Percentiles rank a stretch among this genome's conserved stretches.
These are phyloP conservation scores for Pogoniulus pusillus DNA, from an alignment of 2,797 vertebrate species.

Conservation along the genomic window DNA sequence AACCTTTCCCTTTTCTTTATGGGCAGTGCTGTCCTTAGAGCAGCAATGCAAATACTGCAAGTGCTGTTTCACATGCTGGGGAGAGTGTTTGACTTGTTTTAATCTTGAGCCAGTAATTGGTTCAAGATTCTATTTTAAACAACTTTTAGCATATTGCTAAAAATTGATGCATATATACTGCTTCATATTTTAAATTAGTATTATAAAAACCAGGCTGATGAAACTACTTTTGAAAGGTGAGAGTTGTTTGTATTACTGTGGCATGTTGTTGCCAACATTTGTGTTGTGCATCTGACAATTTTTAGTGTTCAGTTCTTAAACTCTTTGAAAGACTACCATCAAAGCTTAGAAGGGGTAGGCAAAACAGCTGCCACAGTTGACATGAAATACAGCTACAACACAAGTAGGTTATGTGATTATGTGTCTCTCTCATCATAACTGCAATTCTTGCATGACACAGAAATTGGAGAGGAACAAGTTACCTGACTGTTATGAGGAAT, in stretches of 20 bases:
- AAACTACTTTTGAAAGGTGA: not conserved
- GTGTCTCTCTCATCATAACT: not conserved
- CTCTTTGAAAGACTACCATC: not conserved
- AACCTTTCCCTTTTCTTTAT: not conserved
- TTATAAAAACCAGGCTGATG: not conserved
- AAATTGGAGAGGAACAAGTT: not conserved
- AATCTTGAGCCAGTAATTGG: not conserved
- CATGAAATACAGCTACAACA: not conserved
- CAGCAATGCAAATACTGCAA: not conserved
- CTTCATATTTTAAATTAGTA: not conserved
- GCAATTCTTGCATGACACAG: not conserved
- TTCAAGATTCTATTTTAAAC: not conserved
- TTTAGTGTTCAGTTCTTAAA: not conserved
- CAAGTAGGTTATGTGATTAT: fast-evolving
- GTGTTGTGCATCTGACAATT: not conserved
- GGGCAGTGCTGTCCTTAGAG: not conserved
- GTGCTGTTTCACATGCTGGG: not conserved
- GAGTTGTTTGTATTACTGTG: not conserved
- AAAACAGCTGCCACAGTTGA: not conserved
- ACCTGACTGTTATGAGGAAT: not conserved
- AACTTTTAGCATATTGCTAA: not conserved
- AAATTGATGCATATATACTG: not conserved
- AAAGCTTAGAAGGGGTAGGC: not conserved
- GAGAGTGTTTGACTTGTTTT: not conserved
- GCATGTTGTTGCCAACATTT: not conserved